Conservation (phyloP, 2,888 invertebrate genomes). For the Tricholauxania praeusta region DNA sequence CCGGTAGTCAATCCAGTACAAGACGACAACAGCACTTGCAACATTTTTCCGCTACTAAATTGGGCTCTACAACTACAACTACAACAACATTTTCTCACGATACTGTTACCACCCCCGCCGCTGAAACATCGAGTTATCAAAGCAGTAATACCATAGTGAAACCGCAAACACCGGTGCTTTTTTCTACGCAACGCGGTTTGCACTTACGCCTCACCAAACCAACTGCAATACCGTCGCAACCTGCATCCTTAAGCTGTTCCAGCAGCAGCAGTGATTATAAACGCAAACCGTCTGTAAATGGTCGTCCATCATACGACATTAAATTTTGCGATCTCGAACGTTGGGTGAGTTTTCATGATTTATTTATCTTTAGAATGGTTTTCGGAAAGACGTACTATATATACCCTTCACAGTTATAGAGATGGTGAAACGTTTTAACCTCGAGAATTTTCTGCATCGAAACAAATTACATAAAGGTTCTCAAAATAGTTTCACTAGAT, state of each 20-base stretch:
- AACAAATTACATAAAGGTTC: no score
- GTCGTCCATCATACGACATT: conserved; percentile 3
- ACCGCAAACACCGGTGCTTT: conserved; percentile 61
- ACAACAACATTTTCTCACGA: background rate
- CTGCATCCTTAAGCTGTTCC: background rate
- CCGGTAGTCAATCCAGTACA: background rate
- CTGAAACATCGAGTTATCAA: background rate
- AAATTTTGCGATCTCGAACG: conserved; percentile 32
- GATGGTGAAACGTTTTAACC: no score
- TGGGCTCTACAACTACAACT: background rate
- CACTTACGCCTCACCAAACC: conserved; percentile 56
- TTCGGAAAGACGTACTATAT: no score
- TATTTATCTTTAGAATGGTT: no score
- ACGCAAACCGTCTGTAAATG: background rate
- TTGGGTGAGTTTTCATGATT: conserved; percentile 13
- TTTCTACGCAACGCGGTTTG: conserved; percentile 63
- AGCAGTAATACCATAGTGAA: conserved; percentile 31
- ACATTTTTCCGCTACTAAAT: conserved; percentile 16
- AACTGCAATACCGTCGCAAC: background rate
- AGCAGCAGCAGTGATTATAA: background rate
- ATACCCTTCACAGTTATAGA: no score
- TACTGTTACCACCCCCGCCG: background rate
- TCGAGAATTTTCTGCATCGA: no score
- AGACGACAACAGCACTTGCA: conserved; percentile 16
- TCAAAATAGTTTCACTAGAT: no score